Evolutionary conservation across 2,888 invertebrate species (phyloP).

Genomic region (Ischnus inquisitorius): DNA sequence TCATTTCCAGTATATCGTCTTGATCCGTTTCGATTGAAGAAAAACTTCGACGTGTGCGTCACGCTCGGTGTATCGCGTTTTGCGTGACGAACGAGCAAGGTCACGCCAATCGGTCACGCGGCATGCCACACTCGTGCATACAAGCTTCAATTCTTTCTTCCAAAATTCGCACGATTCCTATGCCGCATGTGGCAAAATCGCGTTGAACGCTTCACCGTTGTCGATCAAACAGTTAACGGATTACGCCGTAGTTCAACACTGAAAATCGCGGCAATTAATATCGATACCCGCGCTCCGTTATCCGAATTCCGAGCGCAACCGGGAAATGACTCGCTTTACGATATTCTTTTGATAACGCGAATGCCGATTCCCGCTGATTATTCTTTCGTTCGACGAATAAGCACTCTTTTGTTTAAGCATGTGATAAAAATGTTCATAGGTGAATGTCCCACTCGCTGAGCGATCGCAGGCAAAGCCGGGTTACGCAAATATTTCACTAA

Average conservation of each 20-base stretch:
- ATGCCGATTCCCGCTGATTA: constrained; percentile 30
- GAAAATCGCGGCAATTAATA: constrained; percentile 28
- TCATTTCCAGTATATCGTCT: constrained; percentile 76
- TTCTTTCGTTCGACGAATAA: constrained; percentile 34
- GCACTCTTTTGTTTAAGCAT: constrained; percentile 4
- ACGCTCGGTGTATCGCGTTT: constrained; percentile 29
- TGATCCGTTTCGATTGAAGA: constrained; percentile 6
- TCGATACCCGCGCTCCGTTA: neutral
- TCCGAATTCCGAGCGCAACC: constrained; percentile 7
- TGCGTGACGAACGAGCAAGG: constrained; percentile 55
- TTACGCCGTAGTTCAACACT: constrained; percentile 36
- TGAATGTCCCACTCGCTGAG: constrained; percentile 1
- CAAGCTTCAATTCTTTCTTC: constrained; percentile 32
- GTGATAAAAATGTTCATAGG: neutral
- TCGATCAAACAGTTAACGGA: constrained; percentile 45
- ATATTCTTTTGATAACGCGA: constrained; percentile 3
- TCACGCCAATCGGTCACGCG: constrained; percentile 46
- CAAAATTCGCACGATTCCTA: constrained; percentile 37
- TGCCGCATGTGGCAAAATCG: constrained; percentile 8
- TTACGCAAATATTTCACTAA: neutral
- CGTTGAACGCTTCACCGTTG: constrained; percentile 31
- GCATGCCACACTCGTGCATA: constrained; percentile 36
- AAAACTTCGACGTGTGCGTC: constrained; percentile 15
- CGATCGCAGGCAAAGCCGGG: no score
- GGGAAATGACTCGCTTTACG: constrained; percentile 2